Percentiles rank a stretch among this genome's conserved stretches.
phyloP scores from a whole-genome alignment of 2,888 invertebrate genomes.

The Cephus rjabovi region DNA sequence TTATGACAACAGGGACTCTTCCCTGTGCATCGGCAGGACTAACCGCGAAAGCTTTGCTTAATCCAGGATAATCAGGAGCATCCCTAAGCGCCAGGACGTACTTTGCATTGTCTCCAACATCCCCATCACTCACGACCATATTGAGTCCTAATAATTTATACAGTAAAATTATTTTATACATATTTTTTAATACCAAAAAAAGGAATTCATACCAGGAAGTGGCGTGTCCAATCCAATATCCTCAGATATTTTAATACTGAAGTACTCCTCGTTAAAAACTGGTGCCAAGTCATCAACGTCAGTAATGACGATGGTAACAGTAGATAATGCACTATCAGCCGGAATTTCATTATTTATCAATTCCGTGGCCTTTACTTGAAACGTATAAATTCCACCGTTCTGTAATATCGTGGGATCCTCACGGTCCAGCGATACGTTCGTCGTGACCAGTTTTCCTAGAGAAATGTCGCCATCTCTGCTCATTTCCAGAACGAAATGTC shows the following conservation, averaged over 20 bases:
- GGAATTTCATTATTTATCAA: conserved; percentile 78
- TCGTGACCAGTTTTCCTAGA: conserved; percentile 72
- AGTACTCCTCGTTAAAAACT: conserved; percentile 75
- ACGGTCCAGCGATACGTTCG: conserved; percentile 77
- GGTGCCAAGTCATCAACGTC: conserved; percentile 84
- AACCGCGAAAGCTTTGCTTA: conserved; percentile 66
- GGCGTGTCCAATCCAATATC: conserved; percentile 79
- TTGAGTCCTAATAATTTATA: conserved; percentile 70
- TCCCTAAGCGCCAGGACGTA: conserved; percentile 75
- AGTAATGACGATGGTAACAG: conserved; percentile 81
- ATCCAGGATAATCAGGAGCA: conserved; percentile 63
- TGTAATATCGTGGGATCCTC: conserved; percentile 80
- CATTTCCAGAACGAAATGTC: conserved; percentile 74
- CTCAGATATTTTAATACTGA: conserved; percentile 80
- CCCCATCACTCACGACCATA: conserved; percentile 79
- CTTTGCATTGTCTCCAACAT: conserved; percentile 80
- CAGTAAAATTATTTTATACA: not conserved
- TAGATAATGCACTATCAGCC: conserved; percentile 76
- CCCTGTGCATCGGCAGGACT: conserved; percentile 78
- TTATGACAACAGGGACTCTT: conserved; percentile 79
- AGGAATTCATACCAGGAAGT: conserved; percentile 66
- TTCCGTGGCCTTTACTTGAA: conserved; percentile 80
- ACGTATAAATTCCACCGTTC: conserved; percentile 83
- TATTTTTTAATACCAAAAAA: conserved; percentile 1
- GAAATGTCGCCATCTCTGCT: conserved; percentile 71